Conservation (phyloP, 2,113 vertebrate species). For the Pleuronectes platessa region DNA sequence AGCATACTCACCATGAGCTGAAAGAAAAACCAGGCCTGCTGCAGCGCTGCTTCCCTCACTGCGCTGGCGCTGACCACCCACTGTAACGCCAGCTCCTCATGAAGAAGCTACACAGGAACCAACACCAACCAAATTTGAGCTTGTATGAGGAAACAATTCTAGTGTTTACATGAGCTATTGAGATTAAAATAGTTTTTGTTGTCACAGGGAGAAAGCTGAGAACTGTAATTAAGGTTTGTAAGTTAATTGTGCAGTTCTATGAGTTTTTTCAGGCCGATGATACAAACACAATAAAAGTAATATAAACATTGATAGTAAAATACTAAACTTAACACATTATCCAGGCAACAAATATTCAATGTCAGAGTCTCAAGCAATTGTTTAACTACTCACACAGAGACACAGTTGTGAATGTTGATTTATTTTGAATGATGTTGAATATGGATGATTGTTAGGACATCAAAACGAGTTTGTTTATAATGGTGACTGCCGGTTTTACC, state of each 20-base stretch:
- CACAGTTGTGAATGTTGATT: conserved; percentile 25
- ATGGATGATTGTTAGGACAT: conserved; percentile 29
- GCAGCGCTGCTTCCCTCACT: conserved; percentile 86
- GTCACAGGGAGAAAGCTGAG: neutral
- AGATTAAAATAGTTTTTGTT: neutral
- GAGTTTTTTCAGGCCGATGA: neutral
- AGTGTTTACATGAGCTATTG: neutral
- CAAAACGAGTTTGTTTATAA: conserved; percentile 34
- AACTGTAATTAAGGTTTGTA: conserved; percentile 2
- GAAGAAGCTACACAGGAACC: conserved; percentile 81
- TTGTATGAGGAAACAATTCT: neutral
- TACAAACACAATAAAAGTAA: neutral
- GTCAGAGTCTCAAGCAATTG: neutral
- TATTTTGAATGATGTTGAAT: conserved; percentile 32
- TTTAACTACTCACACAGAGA: conserved; percentile 10
- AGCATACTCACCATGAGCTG: conserved; percentile 87
- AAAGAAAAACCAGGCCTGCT: conserved; percentile 94
- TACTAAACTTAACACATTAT: neutral
- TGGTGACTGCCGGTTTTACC: conserved; percentile 82
- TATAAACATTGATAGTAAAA: neutral
- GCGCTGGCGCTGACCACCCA: conserved; percentile 90
- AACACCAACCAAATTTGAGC: conserved; percentile 25
- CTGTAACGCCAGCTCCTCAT: conserved; percentile 91
- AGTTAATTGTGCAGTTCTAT: neutral
- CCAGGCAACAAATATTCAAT: neutral